Base-by-base conservation (phyloP, 2,797 vertebrate species). In the Rhinogobio ventralis region DNA sequence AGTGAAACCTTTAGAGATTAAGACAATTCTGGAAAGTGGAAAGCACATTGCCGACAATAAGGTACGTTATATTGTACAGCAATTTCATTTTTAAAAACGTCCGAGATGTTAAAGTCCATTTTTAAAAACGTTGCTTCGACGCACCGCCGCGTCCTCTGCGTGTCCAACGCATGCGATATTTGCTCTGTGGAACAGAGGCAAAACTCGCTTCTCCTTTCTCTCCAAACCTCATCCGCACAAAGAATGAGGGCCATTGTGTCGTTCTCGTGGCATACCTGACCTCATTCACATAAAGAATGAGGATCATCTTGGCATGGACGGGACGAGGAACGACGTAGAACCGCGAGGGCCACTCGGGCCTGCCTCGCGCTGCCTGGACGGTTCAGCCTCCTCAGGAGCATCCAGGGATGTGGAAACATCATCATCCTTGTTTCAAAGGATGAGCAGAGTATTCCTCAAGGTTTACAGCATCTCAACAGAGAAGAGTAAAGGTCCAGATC, bases 221-320 rank as follows among this genome's bases (percentile, higher is more conserved):
- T 94, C 94, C 95, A 94, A 94, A 95, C 94, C 95, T 94, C 95
- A 95, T 96, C 94, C 95, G 90, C 94, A 95, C 94, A 94, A 94
- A 95, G 93, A 95, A 95, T 95, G 95, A 95, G 94, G 94, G 95
- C 93, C 94, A 90, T 93, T 91, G 91, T 67, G 92, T 93, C 93
- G 92, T 93, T 92, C 93, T 91, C 77, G 94, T 90, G 90, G 92
- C 93, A 93, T 93, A 75, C 93, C 93, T 79, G 93, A 91, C 93
- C 93, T 91, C 93, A 80, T 93, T 95, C 93, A 93, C 94, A 95
- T 86, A 94, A 95, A 95, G 94, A 94, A 94, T 90, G 92, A 91
- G 91, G 91, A 89, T 89, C 93, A 93, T 92, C 93, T 95, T 91
- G 95, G 93, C 92, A 94, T 92, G 93, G 92, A 93, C 93, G 91